phyloP scores from a whole-genome alignment of 2,113 vertebrate genomes.

The Cynopterus brachyotis region DNA sequence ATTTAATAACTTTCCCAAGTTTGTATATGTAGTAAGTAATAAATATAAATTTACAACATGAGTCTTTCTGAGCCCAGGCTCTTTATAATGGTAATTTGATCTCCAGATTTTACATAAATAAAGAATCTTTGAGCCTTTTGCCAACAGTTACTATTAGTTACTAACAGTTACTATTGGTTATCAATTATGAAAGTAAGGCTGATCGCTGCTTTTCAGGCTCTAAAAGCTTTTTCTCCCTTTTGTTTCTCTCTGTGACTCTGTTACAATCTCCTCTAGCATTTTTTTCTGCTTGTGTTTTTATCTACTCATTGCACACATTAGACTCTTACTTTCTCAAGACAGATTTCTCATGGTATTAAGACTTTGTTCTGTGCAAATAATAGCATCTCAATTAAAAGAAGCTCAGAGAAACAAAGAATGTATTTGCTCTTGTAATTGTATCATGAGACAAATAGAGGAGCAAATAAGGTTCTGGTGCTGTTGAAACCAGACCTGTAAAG shows the following conservation, averaged over 20 bases:
- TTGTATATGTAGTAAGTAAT: background rate
- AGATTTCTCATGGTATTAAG: background rate
- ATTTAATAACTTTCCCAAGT: background rate
- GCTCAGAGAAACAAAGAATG: background rate
- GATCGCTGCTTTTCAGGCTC: background rate
- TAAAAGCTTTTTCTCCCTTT: background rate
- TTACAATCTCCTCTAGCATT: background rate
- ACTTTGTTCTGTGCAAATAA: background rate
- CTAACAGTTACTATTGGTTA: background rate
- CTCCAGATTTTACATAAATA: background rate
- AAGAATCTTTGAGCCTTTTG: background rate
- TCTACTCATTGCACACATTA: background rate
- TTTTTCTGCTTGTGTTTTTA: background rate
- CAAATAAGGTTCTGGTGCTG: background rate
- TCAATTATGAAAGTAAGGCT: background rate
- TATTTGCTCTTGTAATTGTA: background rate
- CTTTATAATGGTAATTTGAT: background rate
- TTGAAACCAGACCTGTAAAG: background rate
- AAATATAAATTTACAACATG: background rate
- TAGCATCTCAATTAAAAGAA: background rate
- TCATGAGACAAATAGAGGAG: background rate
- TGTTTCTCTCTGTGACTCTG: background rate
- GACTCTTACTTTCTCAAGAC: background rate
- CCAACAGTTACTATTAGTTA: background rate
- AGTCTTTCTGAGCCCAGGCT: background rate